These are phyloP conservation scores for Saccopteryx leptura DNA, from an alignment of 2,113 vertebrate species.

Conservation along the genomic window DNA sequence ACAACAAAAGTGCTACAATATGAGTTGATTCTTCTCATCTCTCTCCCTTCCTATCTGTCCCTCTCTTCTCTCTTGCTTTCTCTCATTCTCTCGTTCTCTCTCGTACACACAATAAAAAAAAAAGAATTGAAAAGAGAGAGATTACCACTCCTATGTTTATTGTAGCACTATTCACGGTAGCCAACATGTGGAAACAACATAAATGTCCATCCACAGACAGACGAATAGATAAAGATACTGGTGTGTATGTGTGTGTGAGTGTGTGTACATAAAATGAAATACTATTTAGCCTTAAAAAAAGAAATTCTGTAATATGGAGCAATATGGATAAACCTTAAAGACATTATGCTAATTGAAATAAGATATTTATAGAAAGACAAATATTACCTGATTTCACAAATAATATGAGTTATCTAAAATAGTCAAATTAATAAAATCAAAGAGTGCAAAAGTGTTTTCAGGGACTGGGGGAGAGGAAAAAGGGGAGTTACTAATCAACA, in stretches of 20 bases:
- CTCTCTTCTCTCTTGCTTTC: too few relatives aligned
- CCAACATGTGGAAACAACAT: not conserved
- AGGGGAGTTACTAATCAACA: not conserved
- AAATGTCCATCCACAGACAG: not conserved
- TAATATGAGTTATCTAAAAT: not conserved
- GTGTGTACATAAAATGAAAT: not conserved
- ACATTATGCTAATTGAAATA: not conserved
- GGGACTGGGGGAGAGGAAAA: not conserved
- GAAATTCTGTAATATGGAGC: not conserved
- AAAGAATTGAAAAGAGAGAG: constrained; percentile 15
- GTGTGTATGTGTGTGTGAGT: not conserved
- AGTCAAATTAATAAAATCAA: not conserved
- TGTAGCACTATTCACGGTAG: not conserved
- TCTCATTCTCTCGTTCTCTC: too few relatives aligned
- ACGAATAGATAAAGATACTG: not conserved
- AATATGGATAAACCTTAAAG: not conserved
- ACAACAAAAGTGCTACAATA: too few relatives aligned
- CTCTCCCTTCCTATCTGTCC: too few relatives aligned
- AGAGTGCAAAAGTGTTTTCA: not conserved
- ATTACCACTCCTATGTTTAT: not conserved
- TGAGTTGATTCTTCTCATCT: too few relatives aligned
- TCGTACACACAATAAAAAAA: not conserved
- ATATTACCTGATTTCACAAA: not conserved
- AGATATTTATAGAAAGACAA: not conserved
- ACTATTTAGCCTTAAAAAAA: not conserved